Base-by-base conservation (phyloP, 2,113 vertebrate species). In the Callionymus lyra region DNA sequence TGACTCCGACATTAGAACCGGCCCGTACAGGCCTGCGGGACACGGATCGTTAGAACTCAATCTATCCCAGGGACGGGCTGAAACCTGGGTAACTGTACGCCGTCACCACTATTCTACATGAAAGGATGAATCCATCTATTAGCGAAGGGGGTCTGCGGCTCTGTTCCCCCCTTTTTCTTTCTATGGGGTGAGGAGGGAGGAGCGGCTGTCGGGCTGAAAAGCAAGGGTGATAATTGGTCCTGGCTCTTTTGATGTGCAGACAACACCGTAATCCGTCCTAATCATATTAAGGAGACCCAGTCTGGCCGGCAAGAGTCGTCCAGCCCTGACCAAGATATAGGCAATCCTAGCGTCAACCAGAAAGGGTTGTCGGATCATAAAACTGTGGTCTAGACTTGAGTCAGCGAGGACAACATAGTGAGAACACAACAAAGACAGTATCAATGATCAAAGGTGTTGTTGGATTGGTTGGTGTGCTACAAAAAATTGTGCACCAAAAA, bases 201-300 rank as follows among this genome's bases (percentile, higher is more conserved):
- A 45, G 60, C 18, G 40, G 68, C 40, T 51, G 65, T 48, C 27
- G 33, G 43, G 72, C 57, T 70, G 70, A 83, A 82, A 81, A 66
- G 73, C 79, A 59, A 61, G 62, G 75, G 77, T 76, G 80, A 69
- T 84, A 84, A 85, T 81, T 85, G 75, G 63, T 73, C 59, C 68
- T 69, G 80, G 76, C 74, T 81, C 74, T 72, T 84, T 84, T 82
- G 74, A 85, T 84, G 73, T 81, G 65, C 74, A 78, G 66, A 80
- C 68, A 62, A 76, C 56, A 44, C 56, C 56, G 42, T 82, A 81
- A 84, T 81, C 74, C 56, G 47, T 43, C 51, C 56, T 81, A 82
- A 85, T 85, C 77, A 83, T 74, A 85, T 83, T 80, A 82, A 77
- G 58, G 59, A 72, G 65, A 76, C 67, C 70, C 68, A 42, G 66